A percentile compares a stretch with the other conserved stretches of the same genome.
These are phyloP conservation scores for Acholoe squamosa DNA, from an alignment of 2,888 invertebrate genomes.

Conservation along the genomic window DNA sequence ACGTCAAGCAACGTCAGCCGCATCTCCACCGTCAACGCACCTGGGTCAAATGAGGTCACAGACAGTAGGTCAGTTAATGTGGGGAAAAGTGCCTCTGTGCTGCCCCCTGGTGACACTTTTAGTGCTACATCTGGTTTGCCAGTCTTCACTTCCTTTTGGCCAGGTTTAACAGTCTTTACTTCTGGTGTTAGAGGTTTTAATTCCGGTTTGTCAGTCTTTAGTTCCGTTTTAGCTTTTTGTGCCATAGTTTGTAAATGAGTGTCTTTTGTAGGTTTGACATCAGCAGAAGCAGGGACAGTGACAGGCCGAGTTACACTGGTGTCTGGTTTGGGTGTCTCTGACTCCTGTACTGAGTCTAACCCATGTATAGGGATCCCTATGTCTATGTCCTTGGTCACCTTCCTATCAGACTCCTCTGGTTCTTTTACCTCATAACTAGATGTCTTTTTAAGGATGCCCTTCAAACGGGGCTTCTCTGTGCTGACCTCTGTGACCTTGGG, in stretches of 20 bases:
- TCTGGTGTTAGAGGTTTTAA: neutral
- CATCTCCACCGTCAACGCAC: neutral
- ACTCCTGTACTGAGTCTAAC: neutral
- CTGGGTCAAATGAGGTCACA: neutral
- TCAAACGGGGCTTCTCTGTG: neutral
- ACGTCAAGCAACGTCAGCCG: slow-evolving; percentile 64
- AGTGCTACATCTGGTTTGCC: neutral
- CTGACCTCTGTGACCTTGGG: neutral
- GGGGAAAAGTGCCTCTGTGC: neutral
- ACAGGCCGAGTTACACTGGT: neutral
- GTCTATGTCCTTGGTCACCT: neutral
- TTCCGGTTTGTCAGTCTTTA: neutral
- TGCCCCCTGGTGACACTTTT: neutral
- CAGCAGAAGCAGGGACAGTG: neutral
- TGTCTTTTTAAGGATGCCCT: slow-evolving; percentile 7
- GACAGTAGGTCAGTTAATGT: neutral
- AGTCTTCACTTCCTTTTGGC: neutral
- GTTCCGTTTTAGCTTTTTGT: neutral
- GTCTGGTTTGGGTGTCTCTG: neutral
- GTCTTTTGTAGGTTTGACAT: neutral
- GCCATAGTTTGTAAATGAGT: neutral
- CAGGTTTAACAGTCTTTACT: neutral
- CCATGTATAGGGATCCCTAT: neutral
- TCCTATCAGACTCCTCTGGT: neutral
- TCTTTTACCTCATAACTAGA: slow-evolving; percentile 4